A percentile compares a stretch with the other conserved stretches of the same genome.
These are phyloP conservation scores for Leuctra nigra DNA, from an alignment of 2,888 invertebrate genomes.

Conservation along the genomic window DNA sequence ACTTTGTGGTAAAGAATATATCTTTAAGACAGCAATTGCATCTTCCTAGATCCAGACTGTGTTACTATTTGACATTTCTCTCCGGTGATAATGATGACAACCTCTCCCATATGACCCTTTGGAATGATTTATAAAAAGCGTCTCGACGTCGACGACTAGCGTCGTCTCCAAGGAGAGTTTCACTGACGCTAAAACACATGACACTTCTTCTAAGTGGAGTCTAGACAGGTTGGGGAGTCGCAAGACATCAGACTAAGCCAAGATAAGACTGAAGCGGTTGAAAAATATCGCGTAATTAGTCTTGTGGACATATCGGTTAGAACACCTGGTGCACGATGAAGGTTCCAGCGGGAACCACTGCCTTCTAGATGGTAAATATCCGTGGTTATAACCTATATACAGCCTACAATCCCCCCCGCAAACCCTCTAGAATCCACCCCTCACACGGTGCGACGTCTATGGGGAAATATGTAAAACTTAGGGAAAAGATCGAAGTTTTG, in stretches of 20 bases:
- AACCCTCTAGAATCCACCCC: no score
- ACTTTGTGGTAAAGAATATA: no score
- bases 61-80: neutral
- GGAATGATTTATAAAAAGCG: conserved; percentile 13
- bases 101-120: conserved; percentile 12
- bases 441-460: no score
- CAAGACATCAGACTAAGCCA: neutral
- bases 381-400: conserved; percentile 9
- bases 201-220: conserved; percentile 9
- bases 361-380: conserved; percentile 9
- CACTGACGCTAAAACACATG: neutral
- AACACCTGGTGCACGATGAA: conserved; percentile 23
- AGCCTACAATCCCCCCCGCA: neutral
- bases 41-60: no score
- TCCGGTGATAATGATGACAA: conserved; percentile 1
- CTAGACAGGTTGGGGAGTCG: conserved; percentile 11
- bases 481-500: conserved; percentile 27
- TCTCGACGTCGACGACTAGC: conserved; percentile 1
- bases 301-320: conserved; percentile 26
- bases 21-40: no score
- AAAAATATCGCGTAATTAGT: conserved; percentile 28
- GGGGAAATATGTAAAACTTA: conserved; percentile 28
- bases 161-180: neutral
- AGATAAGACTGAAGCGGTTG: conserved; percentile 10
- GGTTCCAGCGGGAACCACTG: conserved; percentile 5